Conservation (phyloP, 1,140 invertebrate genomes). For the Stratiolaelaps scimitus region DNA sequence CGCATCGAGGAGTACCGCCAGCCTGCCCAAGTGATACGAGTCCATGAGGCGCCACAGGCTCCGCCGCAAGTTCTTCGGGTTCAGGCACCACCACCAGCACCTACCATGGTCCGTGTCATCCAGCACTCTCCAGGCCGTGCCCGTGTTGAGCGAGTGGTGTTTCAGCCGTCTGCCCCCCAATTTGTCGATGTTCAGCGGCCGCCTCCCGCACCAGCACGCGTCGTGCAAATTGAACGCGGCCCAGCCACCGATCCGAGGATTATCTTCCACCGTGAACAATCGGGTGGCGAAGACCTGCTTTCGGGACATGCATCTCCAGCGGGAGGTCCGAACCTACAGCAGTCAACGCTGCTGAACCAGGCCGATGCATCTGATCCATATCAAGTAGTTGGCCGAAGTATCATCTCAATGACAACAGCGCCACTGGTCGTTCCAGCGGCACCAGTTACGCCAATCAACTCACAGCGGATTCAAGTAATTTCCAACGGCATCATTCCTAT, state of each 20-base stretch:
- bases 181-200: background rate
- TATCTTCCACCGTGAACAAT: too few relatives aligned
- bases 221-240: background rate
- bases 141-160: background rate
- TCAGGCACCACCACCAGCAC: background rate
- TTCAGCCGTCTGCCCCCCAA: background rate
- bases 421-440: too few relatives aligned
- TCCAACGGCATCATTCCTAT: too few relatives aligned
- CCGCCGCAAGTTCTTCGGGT: background rate
- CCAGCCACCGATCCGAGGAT: background rate
- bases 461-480: too few relatives aligned
- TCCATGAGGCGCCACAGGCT: slow-evolving; percentile 8
- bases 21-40: background rate
- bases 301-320: too few relatives aligned
- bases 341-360: too few relatives aligned
- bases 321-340: too few relatives aligned
- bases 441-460: too few relatives aligned
- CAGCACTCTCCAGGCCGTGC: background rate
- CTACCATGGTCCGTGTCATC: background rate
- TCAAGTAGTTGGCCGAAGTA: too few relatives aligned
- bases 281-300: too few relatives aligned
- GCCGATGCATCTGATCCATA: too few relatives aligned
- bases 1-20: slow-evolving; percentile 1
- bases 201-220: background rate
- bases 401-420: too few relatives aligned